Conservation (phyloP, 2,797 vertebrate genomes). For the Amniataba percoides region DNA sequence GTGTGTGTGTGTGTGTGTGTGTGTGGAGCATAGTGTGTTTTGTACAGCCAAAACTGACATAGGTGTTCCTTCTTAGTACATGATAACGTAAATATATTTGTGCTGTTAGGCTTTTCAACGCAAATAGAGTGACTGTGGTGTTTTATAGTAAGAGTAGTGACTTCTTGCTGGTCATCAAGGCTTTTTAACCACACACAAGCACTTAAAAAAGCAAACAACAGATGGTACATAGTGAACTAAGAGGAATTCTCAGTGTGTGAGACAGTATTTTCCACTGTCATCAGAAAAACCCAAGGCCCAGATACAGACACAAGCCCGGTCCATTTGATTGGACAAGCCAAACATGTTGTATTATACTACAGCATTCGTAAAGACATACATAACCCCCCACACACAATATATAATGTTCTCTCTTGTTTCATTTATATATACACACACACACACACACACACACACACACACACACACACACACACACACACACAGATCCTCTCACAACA, state of each 20-base stretch:
- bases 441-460: constrained; percentile 13
- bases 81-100: not conserved
- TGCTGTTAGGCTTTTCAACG: not conserved
- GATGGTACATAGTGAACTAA: constrained; percentile 28
- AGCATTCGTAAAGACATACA: not conserved
- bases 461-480: constrained; percentile 21
- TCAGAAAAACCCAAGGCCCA: constrained; percentile 9
- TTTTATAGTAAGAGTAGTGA: not conserved
- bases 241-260: constrained; percentile 19
- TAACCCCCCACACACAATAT: not conserved
- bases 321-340: constrained; percentile 32
- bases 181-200: not conserved
- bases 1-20: too few relatives aligned
- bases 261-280: constrained; percentile 29
- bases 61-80: not conserved
- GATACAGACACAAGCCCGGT: constrained; percentile 22
- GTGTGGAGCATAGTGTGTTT: not conserved
- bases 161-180: constrained; percentile 1
- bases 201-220: constrained; percentile 14
- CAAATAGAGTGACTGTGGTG: not conserved
- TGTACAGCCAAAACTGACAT: not conserved
- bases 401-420: not conserved
- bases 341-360: not conserved
- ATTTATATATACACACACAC: constrained; percentile 1
- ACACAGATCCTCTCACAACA: constrained; percentile 53